Evolutionary conservation across 2,797 vertebrate genomes (phyloP).

Genomic region (Pristis pectinata): DNA sequence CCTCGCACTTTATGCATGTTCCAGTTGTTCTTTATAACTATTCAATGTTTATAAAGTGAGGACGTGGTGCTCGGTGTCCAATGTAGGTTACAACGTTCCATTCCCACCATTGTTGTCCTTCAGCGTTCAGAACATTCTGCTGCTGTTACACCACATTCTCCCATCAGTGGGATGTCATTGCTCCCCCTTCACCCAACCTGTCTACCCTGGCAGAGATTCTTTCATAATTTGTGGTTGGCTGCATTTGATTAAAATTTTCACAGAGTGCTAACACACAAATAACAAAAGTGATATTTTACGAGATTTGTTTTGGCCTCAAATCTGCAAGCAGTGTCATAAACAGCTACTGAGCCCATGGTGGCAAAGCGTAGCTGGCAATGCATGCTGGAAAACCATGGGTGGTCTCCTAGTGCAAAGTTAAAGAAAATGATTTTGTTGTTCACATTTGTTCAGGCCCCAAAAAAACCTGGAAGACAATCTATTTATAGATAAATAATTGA

Average conservation of each 20-base stretch:
- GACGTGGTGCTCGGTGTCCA: not conserved
- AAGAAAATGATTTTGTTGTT: not conserved
- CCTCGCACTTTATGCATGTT: not conserved
- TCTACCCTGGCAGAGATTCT: no score
- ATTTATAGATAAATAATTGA: not conserved
- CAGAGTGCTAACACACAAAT: not conserved
- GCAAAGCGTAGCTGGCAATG: not conserved
- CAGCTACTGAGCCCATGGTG: not conserved
- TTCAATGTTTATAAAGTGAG: not conserved
- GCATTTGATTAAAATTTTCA: not conserved
- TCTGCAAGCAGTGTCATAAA: not conserved
- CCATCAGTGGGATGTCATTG: not conserved
- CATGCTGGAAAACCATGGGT: not conserved
- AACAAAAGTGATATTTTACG: not conserved
- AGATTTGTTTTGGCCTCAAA: not conserved
- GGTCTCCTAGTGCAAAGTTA: not conserved
- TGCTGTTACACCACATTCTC: no score
- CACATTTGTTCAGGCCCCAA: no score
- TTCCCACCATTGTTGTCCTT: slow-evolving; percentile 26
- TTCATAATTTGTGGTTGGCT: not conserved
- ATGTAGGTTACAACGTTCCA: slow-evolving; percentile 29
- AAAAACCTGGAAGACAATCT: not conserved
- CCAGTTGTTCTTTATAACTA: slow-evolving; percentile 23
- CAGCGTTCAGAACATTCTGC: slow-evolving; percentile 1
- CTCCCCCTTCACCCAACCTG: not conserved